phyloP scores from a whole-genome alignment of 2,888 invertebrate species.

The Hecatera dysodea region DNA sequence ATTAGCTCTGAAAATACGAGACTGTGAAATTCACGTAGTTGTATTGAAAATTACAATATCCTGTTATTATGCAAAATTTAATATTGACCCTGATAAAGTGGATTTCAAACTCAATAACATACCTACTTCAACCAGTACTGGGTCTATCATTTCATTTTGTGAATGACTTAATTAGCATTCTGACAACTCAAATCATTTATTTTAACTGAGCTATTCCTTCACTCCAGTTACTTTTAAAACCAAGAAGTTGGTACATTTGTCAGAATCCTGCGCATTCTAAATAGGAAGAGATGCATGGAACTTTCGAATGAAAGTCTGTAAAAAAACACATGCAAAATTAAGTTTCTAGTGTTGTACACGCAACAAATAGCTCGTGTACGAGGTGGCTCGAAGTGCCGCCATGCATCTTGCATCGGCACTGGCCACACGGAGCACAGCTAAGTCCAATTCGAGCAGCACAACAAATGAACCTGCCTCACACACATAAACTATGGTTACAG shows the following conservation, averaged over 20 bases:
- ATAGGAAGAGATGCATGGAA: not conserved
- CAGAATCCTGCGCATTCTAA: not conserved
- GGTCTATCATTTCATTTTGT: not conserved
- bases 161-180: not conserved
- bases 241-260: too few relatives aligned
- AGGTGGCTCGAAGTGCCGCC: not conserved
- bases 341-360: not conserved
- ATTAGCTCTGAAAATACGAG: conserved; percentile 11
- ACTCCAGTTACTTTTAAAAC: not conserved
- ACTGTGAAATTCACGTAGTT: not conserved
- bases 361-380: not conserved
- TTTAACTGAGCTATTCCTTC: not conserved
- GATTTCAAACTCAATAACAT: not conserved
- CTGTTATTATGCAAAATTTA: not conserved
- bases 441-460: conserved; percentile 13
- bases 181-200: not conserved
- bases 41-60: conserved; percentile 9
- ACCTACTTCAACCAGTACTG: not conserved
- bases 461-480: conserved; percentile 31
- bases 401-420: conserved; percentile 24
- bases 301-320: not conserved
- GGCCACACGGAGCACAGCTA: conserved; percentile 9
- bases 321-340: not conserved
- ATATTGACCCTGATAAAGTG: not conserved
- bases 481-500: conserved; percentile 21